phyloP scores from a whole-genome alignment of 2,888 invertebrate genomes.

The Cryptocheilus praepositus region DNA sequence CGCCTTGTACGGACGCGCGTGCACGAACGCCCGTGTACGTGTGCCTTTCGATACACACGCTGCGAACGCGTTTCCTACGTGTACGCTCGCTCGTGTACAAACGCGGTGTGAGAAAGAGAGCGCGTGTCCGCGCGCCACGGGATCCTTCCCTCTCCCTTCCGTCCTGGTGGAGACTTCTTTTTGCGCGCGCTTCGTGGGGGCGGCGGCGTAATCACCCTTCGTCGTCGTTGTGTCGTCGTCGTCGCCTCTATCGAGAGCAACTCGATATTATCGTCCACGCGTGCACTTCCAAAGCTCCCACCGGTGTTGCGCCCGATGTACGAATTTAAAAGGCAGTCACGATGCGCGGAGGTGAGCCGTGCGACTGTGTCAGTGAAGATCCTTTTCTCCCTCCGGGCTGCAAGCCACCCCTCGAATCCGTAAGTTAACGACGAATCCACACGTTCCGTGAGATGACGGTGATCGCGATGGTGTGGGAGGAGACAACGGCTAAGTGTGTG shows the following conservation, averaged over 20 bases:
- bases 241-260: conserved; percentile 33
- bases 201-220: neutral
- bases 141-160: conserved; percentile 10
- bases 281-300: neutral
- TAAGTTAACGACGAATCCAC: conserved; percentile 50
- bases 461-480: conserved; percentile 56
- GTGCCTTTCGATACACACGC: neutral
- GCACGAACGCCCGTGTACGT: conserved; percentile 15
- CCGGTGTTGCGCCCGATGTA: no score
- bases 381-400: neutral
- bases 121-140: conserved; percentile 18
- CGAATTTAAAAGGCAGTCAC: no score
- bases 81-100: conserved; percentile 24
- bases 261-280: conserved; percentile 30
- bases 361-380: neutral
- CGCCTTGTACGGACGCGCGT: conserved; percentile 39
- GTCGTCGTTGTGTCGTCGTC: neutral
- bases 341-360: no score
- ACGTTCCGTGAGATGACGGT: conserved; percentile 57
- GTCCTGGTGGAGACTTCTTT: conserved; percentile 20
- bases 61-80: neutral
- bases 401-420: conserved; percentile 28
- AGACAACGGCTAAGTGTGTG: conserved; percentile 47
- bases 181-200: conserved; percentile 12
- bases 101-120: conserved; percentile 31